Base-by-base conservation (phyloP, 2,797 vertebrate species). In the Coregonus sp. region DNA sequence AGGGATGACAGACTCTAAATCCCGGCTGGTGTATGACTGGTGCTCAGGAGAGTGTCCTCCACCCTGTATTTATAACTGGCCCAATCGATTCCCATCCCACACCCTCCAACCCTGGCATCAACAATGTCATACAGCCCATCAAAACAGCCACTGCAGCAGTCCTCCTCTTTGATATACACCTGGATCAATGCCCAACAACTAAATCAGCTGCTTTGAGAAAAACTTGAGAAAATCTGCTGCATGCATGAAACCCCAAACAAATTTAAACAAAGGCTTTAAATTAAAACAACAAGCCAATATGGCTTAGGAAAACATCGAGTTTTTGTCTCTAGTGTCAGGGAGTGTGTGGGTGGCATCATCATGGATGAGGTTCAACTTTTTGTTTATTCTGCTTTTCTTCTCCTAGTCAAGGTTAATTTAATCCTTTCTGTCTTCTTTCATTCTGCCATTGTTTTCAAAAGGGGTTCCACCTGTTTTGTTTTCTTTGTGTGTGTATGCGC, bases 41-140 rank as follows among this genome's bases (percentile, higher is more conserved):
- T 51, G 9, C 50, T 63, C 78, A 69, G 76, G 81, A 73, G 77
- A 80, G 35, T 35, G 1, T n/a, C 80, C 76, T 84, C 80, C 84
- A 72, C 51, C 74, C 75, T 66, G 78, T 84, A 89, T 91, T 89
- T 89, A 87, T 88, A 87, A 82, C 81, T 79, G 73, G 69, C 52
- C 75, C 79, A 76, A 91, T 92, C 89, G 87, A 90, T 92, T 86
- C 72, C 79, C 52, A 74, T 82, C 86, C 78, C 82, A 2, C 2
- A 80, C 74, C 79, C 85, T 65, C 73, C 81, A 71, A 78, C 81
- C 15, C 82, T 81, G 79, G 80, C 90, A 89, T 90, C 81, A 86
- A 87, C 83, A 81, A 82, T 87, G 85, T 91, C 88, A 89, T 83
- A 81, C 74, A 76, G 78, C 76, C 79, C 78, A 86, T 89, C 88